Evolutionary conservation across 2,888 invertebrate genomes (phyloP), one percentile per base, ranked within the genome.

Genomic region (Spatulosminthurus flaviceps): DNA sequence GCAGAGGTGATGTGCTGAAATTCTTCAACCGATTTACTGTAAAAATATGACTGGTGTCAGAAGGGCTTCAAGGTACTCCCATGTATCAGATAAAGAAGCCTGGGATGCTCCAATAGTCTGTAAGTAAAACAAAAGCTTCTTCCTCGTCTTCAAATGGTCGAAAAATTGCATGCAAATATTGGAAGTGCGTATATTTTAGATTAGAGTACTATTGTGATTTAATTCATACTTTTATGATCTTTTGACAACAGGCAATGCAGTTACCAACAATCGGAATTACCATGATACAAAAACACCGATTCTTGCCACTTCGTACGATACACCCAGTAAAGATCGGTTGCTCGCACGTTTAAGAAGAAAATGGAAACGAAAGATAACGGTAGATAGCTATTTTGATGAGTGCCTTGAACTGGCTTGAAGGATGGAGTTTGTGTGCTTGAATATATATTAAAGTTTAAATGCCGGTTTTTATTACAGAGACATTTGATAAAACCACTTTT

Each of bases 261-360:
- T 22, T 4, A 64, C 21, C 1, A 22, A 64, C 22, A 11, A 24
- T 24, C 22, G 41, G 1, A n/a, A 24, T 1, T 72, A 24, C 21
- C 26, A 72, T 51, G 72, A 72, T 43, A 43, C 22, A 9, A 28
- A 22, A 19, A 72, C 51, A n/a, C 72, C 72, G 26, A 16, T 72
- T 2, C 4, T 19, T 24, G 72, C 72, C 24, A 72, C 72, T 2
- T 72, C 72, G 1, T 72, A 72, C 19, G 24, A 16, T 7, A 16
- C 1, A 11, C 22, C 22, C 0, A 51, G 26, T 16, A n/a, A 13
- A 26, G 1, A 9, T 19, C 11, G n/a, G 4, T 13, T 70, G 1
- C 21, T 28, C 11, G 7, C 22, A n/a, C 34, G 41, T 21, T 16
- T 43, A 0, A 2, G 51, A 16, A 7, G 13, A 51, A 43, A 19